A percentile compares a stretch with the other conserved stretches of the same genome.
Evolutionary conservation across 2,113 vertebrate genomes (phyloP).

Genomic region (Dinomys branickii): DNA sequence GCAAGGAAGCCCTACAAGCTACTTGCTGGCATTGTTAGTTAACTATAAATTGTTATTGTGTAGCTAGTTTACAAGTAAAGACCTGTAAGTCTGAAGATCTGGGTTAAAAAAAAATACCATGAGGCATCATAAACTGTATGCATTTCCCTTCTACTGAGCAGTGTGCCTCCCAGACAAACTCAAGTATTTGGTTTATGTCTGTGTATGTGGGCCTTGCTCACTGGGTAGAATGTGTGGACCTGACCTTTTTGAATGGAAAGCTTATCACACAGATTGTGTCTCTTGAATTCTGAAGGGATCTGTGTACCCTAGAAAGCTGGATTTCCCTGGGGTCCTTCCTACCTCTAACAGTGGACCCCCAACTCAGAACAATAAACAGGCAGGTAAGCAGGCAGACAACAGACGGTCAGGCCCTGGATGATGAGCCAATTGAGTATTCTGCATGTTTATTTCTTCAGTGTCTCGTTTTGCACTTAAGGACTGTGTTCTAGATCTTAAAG

Average conservation of each 20-base stretch:
- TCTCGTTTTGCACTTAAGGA: not conserved
- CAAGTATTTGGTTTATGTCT: not conserved
- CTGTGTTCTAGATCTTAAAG: not conserved
- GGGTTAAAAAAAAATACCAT: not conserved
- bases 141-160: not conserved
- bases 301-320: not conserved
- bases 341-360: not conserved
- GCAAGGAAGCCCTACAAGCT: not conserved
- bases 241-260: not conserved
- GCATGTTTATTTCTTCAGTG: not conserved
- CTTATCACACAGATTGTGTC: not conserved
- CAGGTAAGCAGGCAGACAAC: not conserved
- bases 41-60: not conserved
- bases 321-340: not conserved
- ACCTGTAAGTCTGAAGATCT: not conserved
- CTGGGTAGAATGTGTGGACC: not conserved
- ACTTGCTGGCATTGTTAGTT: too few relatives aligned
- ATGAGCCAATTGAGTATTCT: not conserved
- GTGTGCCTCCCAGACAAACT: not conserved
- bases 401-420: not conserved
- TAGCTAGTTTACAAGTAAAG: not conserved
- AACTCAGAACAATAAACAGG: not conserved
- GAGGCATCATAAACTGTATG: not conserved
- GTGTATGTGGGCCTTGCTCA: not conserved
- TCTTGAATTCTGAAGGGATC: not conserved